These are phyloP conservation scores for Tinea trinotella DNA, from an alignment of 2,888 invertebrate genomes.

Conservation along the genomic window DNA sequence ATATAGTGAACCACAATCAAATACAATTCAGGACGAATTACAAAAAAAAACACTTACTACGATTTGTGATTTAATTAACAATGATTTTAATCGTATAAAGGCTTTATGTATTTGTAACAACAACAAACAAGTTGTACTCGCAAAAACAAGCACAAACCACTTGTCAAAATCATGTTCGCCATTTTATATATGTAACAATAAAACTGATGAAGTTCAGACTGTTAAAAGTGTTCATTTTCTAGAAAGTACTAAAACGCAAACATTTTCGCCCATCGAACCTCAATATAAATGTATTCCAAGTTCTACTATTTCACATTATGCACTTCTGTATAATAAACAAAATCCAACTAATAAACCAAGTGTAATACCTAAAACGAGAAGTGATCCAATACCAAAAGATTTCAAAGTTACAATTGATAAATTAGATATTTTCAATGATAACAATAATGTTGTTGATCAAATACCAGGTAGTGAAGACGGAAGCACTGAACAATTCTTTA, in stretches of 20 bases:
- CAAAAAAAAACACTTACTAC: slow-evolving; percentile 34
- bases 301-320: too few species aligned
- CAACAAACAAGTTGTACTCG: background rate
- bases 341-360: too few species aligned
- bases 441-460: too few species aligned
- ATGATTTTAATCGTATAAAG: slow-evolving; percentile 52
- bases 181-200: background rate
- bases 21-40: slow-evolving; percentile 21
- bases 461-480: too few species aligned
- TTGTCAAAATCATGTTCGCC: background rate
- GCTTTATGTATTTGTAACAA: slow-evolving; percentile 34
- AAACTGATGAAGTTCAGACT: background rate
- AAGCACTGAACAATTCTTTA: too few species aligned
- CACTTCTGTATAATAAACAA: too few species aligned
- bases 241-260: background rate
- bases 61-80: slow-evolving; percentile 48
- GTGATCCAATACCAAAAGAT: background rate
- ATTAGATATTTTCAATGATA: background rate
- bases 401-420: background rate
- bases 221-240: slow-evolving; percentile 4
- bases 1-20: slow-evolving; percentile 29
- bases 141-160: background rate
- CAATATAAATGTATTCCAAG: too few species aligned
- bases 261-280: too few species aligned
- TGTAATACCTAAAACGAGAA: too few species aligned